phyloP scores from a whole-genome alignment of 1,140 invertebrate genomes.

The Nasonia longicornis region DNA sequence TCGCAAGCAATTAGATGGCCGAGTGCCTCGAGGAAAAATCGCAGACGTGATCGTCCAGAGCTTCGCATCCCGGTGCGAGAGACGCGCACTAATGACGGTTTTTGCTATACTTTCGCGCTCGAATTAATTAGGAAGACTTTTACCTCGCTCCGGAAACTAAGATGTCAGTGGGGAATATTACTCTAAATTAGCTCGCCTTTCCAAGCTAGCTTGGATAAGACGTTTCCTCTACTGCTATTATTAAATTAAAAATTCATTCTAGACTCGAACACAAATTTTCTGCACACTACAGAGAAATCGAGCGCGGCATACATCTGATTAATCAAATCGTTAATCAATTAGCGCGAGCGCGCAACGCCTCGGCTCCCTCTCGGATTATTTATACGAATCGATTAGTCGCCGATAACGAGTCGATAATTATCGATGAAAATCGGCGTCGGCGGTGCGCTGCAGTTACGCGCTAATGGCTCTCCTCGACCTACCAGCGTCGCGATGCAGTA shows the following conservation, averaged over 20 bases:
- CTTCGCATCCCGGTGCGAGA: neutral
- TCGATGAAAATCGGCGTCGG: conserved; percentile 10
- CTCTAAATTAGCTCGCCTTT: neutral
- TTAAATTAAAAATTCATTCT: no score
- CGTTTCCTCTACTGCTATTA: no score
- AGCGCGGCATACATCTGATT: neutral
- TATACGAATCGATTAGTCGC: conserved; percentile 20
- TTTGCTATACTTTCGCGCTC: neutral
- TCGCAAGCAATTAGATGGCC: neutral
- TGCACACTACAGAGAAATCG: no score
- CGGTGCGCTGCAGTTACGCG: neutral
- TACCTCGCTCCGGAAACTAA: neutral
- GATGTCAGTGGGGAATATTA: conserved; percentile 14
- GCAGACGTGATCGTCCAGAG: neutral
- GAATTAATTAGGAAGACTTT: conserved; percentile 13
- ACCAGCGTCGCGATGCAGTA: neutral
- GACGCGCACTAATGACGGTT: neutral
- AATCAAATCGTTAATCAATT: conserved; percentile 29
- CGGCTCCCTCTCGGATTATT: neutral
- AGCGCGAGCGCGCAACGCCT: neutral
- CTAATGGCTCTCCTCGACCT: conserved; percentile 14
- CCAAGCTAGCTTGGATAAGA: no score
- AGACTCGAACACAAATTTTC: no score
- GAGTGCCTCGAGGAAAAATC: neutral
- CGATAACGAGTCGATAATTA: conserved; percentile 12